A percentile compares a stretch with the other conserved stretches of the same genome.
Conservation (phyloP, 2,113 vertebrate genomes). For the Corythornis cristatus region DNA sequence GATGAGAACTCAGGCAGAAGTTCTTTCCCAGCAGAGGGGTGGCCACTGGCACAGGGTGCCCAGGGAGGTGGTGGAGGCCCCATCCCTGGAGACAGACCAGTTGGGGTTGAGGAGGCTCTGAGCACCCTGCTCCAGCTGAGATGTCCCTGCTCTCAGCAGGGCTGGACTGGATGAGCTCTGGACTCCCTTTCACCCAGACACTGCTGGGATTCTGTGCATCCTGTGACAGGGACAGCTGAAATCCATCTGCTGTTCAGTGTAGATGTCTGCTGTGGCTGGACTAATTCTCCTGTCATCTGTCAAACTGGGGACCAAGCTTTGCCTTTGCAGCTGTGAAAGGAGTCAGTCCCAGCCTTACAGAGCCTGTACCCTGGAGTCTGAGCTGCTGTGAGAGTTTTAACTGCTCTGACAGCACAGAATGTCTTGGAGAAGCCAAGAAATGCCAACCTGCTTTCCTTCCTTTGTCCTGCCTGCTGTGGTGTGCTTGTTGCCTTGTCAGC, state of each 20-base stretch:
- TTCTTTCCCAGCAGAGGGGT: too few species aligned
- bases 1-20: too few species aligned
- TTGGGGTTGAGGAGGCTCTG: too few species aligned
- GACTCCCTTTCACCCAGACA: too few species aligned
- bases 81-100: too few species aligned
- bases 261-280: background rate
- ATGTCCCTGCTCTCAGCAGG: too few species aligned
- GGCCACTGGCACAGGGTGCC: too few species aligned
- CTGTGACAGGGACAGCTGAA: background rate
- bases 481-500: background rate
- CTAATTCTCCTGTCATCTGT: background rate
- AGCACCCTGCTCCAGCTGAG: too few species aligned
- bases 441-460: background rate
- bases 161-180: too few species aligned
- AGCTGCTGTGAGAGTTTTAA: background rate
- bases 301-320: background rate
- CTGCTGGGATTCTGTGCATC: too few species aligned
- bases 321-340: background rate
- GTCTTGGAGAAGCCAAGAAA: background rate
- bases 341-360: background rate
- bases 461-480: fast-evolving
- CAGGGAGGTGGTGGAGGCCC: too few species aligned
- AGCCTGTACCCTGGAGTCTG: background rate
- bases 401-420: background rate
- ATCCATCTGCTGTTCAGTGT: background rate